phyloP scores from a whole-genome alignment of 2,113 vertebrate species.

The Gymnobelideus leadbeateri region DNA sequence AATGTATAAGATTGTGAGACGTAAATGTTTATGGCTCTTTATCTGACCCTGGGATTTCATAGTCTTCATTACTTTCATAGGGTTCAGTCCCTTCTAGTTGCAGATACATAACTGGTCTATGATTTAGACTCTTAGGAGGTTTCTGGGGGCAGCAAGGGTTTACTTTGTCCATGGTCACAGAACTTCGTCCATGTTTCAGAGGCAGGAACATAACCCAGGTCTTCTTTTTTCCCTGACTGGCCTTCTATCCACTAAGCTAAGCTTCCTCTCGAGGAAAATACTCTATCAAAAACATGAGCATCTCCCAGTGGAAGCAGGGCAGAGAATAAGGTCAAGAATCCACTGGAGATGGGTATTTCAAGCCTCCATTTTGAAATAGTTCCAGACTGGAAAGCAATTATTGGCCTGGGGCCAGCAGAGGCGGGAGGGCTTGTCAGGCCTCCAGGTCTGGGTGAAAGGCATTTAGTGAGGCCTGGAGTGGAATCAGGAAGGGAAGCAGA shows the following conservation, averaged over 20 bases:
- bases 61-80: background rate
- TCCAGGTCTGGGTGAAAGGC: background rate
- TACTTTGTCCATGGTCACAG: background rate
- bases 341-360: background rate
- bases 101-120: background rate
- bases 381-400: background rate
- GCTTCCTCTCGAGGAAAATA: background rate
- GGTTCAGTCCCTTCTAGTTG: background rate
- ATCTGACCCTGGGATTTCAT: background rate
- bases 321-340: background rate
- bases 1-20: background rate
- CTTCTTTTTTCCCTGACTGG: background rate
- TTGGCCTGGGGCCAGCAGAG: background rate
- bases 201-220: background rate
- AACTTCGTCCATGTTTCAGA: background rate
- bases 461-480: background rate
- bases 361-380: slow-evolving; percentile 2
- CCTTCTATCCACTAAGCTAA: background rate
- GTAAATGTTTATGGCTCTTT: background rate
- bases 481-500: background rate
- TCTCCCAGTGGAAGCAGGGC: background rate
- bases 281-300: background rate
- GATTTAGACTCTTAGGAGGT: background rate
- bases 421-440: background rate
- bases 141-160: background rate